phyloP scores from a whole-genome alignment of 2,888 invertebrate species.

The Pachydiplax longipennis region DNA sequence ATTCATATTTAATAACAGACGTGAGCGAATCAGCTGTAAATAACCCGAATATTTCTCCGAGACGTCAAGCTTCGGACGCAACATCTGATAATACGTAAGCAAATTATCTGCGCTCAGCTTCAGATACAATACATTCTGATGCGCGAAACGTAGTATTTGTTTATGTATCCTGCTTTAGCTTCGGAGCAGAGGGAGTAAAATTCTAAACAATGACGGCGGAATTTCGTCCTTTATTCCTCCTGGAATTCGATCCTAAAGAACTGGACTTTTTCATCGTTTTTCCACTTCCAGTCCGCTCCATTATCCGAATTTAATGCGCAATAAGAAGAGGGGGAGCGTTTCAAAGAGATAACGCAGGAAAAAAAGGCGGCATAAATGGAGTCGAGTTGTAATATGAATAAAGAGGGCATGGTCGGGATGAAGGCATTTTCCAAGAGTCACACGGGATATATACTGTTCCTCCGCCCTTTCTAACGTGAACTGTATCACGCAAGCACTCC shows the following conservation, averaged over 20 bases:
- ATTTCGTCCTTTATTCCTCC: background rate
- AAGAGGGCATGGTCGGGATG: constrained; percentile 11
- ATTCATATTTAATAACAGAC: no score
- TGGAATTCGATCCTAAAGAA: constrained; percentile 23
- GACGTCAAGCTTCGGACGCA: no score
- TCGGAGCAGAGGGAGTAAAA: no score
- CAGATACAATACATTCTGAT: no score
- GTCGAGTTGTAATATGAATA: constrained; percentile 20
- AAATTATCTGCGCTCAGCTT: no score
- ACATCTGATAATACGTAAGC: no score
- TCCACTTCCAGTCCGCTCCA: background rate
- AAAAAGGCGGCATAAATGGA: background rate
- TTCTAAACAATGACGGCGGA: no score
- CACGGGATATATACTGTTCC: background rate
- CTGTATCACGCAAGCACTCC: background rate
- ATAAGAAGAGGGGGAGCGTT: background rate
- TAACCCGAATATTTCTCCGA: no score
- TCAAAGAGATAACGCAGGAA: background rate
- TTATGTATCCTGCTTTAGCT: no score
- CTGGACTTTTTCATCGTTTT: background rate
- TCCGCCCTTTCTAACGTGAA: background rate
- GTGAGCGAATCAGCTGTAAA: no score
- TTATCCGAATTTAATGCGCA: background rate
- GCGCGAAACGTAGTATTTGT: no score
- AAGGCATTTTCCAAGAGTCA: background rate